Evolutionary conservation across 2,113 vertebrate genomes (phyloP).

Genomic region (Pollimyrus isidori): DNA sequence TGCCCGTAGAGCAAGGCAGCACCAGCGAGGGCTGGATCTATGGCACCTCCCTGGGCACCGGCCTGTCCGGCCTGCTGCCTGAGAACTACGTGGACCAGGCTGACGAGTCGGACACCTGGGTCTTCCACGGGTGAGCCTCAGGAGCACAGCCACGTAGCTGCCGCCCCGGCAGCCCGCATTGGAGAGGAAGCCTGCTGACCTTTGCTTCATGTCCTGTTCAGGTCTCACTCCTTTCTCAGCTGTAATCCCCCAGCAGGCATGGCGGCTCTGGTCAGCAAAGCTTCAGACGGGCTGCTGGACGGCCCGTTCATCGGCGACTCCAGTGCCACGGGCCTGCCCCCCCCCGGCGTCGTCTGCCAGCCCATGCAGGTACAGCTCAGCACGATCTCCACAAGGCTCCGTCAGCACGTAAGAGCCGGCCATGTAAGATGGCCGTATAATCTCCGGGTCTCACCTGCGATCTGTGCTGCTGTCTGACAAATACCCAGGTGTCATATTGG

Average conservation of each 20-base stretch:
- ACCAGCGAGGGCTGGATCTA: conserved; percentile 95
- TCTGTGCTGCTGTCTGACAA: not conserved
- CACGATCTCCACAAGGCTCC: not conserved
- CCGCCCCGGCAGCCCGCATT: not conserved
- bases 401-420: not conserved
- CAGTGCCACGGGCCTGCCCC: conserved; percentile 59
- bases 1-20: conserved; percentile 78
- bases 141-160: not conserved
- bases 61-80: conserved; percentile 84
- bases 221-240: conserved; percentile 84
- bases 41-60: conserved; percentile 78
- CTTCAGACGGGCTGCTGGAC: conserved; percentile 69
- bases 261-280: conserved; percentile 49
- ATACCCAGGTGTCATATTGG: not conserved
- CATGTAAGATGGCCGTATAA: not conserved
- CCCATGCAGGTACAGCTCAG: conserved; percentile 72
- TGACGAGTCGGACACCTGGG: conserved; percentile 92
- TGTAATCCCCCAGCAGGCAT: conserved; percentile 54
- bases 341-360: conserved; percentile 79
- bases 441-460: not conserved
- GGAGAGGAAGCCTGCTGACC: not conserved
- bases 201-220: conserved; percentile 37
- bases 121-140: conserved; percentile 80
- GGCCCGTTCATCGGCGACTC: conserved; percentile 77
- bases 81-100: conserved; percentile 92